These are phyloP conservation scores for Mastomys natalensis DNA, from an alignment of 2,113 vertebrate species.

Conservation along the genomic window DNA sequence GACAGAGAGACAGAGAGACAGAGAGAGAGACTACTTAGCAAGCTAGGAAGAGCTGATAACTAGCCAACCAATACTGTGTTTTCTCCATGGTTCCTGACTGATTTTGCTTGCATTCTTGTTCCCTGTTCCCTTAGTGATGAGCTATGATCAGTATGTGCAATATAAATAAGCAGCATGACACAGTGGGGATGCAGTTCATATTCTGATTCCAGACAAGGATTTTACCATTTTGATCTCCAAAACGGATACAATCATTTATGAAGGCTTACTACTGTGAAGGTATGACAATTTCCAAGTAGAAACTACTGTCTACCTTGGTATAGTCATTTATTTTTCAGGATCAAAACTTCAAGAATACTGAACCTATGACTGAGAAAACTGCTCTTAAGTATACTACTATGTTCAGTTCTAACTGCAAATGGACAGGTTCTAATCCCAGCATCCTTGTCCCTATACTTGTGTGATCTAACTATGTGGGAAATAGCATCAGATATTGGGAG, in stretches of 20 bases:
- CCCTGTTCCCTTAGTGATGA: not conserved
- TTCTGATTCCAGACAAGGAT: not conserved
- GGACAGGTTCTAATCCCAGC: rapidly evolving
- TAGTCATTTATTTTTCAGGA: not conserved
- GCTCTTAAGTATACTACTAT: not conserved
- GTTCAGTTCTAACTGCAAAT: not conserved
- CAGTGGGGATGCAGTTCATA: not conserved
- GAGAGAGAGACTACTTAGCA: not conserved
- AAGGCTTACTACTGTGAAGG: not conserved
- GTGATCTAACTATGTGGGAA: not conserved
- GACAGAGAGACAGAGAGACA: not conserved
- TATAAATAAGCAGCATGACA: not conserved
- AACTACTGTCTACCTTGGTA: not conserved
- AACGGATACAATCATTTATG: not conserved
- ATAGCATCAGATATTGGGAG: not conserved
- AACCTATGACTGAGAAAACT: not conserved
- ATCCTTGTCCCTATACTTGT: not conserved
- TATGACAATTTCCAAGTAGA: not conserved
- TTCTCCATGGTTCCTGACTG: not conserved
- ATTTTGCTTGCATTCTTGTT: not conserved
- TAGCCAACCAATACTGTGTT: not conserved
- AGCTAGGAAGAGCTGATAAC: not conserved
- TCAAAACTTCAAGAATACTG: not conserved
- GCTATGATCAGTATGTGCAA: not conserved
- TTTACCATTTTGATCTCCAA: not conserved